Conservation (phyloP, 2,888 invertebrate species). For the Melieria crassipennis region DNA sequence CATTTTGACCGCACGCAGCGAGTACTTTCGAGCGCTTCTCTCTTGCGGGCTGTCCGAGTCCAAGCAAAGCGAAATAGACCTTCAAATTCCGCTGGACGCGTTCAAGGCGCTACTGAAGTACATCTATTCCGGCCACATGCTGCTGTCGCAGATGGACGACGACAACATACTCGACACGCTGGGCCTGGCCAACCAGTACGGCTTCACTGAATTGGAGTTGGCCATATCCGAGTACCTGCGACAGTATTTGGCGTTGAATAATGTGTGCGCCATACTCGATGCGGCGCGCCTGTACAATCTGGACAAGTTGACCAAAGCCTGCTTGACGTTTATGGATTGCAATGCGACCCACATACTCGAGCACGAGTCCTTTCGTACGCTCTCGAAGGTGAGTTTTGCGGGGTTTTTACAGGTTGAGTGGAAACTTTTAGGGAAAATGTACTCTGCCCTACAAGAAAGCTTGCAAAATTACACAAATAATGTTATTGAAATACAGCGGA, state of each 20-base stretch:
- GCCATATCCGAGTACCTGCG: constrained; percentile 93
- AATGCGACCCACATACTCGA: constrained; percentile 86
- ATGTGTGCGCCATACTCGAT: constrained; percentile 95
- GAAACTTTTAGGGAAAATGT: too few species aligned
- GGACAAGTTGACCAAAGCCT: constrained; percentile 77
- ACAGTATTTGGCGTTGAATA: constrained; percentile 85
- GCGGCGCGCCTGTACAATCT: constrained; percentile 80
- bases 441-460: too few species aligned
- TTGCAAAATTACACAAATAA: too few species aligned
- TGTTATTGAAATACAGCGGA: too few species aligned
- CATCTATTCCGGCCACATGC: constrained; percentile 90
- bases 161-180: constrained; percentile 77
- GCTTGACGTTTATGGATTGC: constrained; percentile 89
- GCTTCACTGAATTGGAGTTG: constrained; percentile 89
- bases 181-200: constrained; percentile 95
- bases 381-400: constrained; percentile 73
- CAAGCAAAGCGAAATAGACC: constrained; percentile 80
- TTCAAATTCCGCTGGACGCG: constrained; percentile 84
- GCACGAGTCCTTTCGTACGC: constrained; percentile 83
- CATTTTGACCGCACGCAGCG: constrained; percentile 93
- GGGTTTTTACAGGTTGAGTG: too few species aligned
- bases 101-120: constrained; percentile 93
- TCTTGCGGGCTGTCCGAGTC: constrained; percentile 84
- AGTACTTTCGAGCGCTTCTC: constrained; percentile 90
- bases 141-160: constrained; percentile 73